These are phyloP conservation scores for Miniopterus natalensis DNA, from an alignment of 2,113 vertebrate genomes.

Conservation along the genomic window DNA sequence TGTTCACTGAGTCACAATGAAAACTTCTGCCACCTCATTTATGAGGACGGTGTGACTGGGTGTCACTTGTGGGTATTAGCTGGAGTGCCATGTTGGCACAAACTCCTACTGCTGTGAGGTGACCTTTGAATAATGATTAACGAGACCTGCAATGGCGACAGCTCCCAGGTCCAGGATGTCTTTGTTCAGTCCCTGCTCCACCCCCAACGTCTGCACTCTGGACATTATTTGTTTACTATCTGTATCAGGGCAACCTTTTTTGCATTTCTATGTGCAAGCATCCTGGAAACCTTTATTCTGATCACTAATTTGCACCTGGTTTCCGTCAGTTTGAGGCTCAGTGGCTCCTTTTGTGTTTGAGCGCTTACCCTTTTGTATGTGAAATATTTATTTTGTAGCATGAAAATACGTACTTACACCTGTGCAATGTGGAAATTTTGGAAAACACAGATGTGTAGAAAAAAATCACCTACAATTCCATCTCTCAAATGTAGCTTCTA, in stretches of 20 bases:
- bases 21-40: background rate
- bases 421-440: background rate
- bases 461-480: background rate
- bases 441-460: background rate
- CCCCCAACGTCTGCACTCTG: too few relatives aligned
- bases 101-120: background rate
- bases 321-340: background rate
- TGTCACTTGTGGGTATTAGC: background rate
- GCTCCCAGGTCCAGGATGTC: background rate
- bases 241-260: background rate
- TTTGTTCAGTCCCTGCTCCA: background rate
- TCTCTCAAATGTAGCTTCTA: background rate
- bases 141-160: background rate
- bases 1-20: background rate
- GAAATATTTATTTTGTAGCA: background rate
- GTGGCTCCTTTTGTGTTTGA: background rate
- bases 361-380: background rate
- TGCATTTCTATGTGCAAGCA: background rate
- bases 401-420: background rate
- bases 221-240: background rate
- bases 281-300: background rate
- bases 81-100: background rate
- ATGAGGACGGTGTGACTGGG: background rate
- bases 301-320: background rate
- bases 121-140: conserved; percentile 63